Conservation (phyloP, 2,113 vertebrate genomes). For the Geococcyx californianus region DNA sequence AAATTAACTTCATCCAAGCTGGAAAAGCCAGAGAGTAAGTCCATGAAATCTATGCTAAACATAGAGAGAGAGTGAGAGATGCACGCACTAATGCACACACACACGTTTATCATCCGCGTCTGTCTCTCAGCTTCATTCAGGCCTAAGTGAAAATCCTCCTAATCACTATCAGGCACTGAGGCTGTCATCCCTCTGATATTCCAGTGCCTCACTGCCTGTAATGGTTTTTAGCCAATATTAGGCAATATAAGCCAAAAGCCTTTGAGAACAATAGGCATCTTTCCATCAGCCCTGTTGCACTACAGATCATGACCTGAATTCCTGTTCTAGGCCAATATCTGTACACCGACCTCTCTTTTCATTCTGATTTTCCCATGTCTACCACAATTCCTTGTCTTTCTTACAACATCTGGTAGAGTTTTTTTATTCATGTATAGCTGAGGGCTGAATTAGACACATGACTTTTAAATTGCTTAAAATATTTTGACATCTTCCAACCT, state of each 20-base stretch:
- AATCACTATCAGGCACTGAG: not conserved
- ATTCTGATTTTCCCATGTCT: not conserved
- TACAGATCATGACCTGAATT: not conserved
- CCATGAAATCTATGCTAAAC: not conserved
- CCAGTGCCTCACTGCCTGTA: not conserved
- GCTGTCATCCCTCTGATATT: not conserved
- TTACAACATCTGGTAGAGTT: constrained; percentile 15
- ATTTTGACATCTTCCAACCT: constrained; percentile 16
- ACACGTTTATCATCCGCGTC: not conserved
- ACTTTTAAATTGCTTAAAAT: constrained; percentile 23
- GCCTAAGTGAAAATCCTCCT: not conserved
- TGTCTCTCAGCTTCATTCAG: not conserved
- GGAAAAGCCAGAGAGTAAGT: not conserved
- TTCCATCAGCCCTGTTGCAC: not conserved
- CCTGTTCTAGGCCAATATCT: not conserved
- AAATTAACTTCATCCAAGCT: not conserved
- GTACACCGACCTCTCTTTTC: not conserved
- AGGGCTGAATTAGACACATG: not conserved
- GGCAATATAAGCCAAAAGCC: not conserved
- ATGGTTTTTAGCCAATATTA: not conserved
- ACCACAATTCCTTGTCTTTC: not conserved
- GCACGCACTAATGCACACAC: not conserved
- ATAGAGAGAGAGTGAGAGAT: rapidly evolving
- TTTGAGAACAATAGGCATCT: not conserved
- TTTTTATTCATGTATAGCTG: not conserved